Conservation (phyloP, 2,888 invertebrate species). For the Drosophila recens region DNA sequence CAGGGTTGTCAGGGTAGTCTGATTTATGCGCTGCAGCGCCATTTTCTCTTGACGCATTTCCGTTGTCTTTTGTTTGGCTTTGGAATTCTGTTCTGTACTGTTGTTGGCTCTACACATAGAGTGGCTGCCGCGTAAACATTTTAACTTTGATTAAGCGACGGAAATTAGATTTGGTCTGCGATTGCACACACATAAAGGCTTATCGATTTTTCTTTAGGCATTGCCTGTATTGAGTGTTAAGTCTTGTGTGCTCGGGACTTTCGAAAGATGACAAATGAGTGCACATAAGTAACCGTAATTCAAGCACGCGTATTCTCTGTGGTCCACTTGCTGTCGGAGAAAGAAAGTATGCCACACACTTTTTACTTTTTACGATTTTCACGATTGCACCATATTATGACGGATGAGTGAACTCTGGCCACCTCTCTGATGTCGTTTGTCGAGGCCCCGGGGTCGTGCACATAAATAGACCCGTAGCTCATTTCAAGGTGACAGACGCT, state of each 20-base stretch:
- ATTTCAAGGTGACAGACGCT: conserved; percentile 76
- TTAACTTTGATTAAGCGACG: conserved; percentile 75
- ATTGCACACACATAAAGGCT: conserved; percentile 46
- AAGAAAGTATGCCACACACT: conserved; percentile 39
- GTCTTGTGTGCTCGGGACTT: conserved; percentile 13
- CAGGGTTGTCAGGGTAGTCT: conserved; percentile 39
- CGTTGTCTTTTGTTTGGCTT: conserved; percentile 61
- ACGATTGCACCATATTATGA: conserved; percentile 50
- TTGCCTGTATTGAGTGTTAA: neutral
- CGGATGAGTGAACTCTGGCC: conserved; percentile 43
- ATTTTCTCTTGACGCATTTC: conserved; percentile 76
- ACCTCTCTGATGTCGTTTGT: neutral
- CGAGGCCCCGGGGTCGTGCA: conserved; percentile 19
- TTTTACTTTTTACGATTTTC: conserved; percentile 26
- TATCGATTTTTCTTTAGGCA: conserved; percentile 58
- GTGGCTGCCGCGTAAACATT: conserved; percentile 59
- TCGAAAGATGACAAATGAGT: conserved; percentile 72
- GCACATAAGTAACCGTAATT: conserved; percentile 53
- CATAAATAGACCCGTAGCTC: conserved; percentile 59
- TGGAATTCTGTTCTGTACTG: conserved; percentile 24
- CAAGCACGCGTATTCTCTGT: conserved; percentile 30
- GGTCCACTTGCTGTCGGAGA: conserved; percentile 5
- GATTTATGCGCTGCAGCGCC: conserved; percentile 71
- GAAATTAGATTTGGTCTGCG: conserved; percentile 73
- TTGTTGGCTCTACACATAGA: conserved; percentile 30